Percentiles rank a stretch among this genome's conserved stretches.
These are phyloP conservation scores for Cichlasoma orientale DNA, from an alignment of 2,797 vertebrate species.

Conservation along the genomic window DNA sequence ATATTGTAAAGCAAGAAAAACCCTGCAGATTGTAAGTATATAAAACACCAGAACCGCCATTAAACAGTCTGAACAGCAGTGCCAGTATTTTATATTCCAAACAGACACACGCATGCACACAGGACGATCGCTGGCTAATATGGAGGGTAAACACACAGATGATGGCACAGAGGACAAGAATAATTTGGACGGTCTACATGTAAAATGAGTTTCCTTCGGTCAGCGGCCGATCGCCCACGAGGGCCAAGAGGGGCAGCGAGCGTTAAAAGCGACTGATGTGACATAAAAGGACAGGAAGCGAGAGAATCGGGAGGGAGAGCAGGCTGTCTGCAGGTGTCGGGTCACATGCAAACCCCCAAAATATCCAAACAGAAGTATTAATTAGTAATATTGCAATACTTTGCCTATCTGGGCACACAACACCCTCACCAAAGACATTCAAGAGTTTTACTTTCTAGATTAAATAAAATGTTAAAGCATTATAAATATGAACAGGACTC, in stretches of 20 bases:
- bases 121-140: neutral
- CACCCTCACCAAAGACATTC: too few species aligned
- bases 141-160: constrained; percentile 1
- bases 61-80: neutral
- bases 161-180: neutral
- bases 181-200: neutral
- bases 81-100: constrained; percentile 15
- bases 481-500: neutral
- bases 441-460: neutral
- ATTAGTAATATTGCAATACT: neutral
- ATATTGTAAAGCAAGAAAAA: neutral
- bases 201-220: neutral
- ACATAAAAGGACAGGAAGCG: neutral
- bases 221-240: neutral
- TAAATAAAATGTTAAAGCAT: neutral
- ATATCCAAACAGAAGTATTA: neutral
- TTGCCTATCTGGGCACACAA: neutral
- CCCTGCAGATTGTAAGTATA: neutral
- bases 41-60: constrained; percentile 23
- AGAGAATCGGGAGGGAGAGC: neutral
- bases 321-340: constrained; percentile 47
- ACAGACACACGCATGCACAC: constrained; percentile 1
- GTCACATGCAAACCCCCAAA: neutral
- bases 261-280: neutral
- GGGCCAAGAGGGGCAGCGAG: neutral